These are phyloP conservation scores for Mya arenaria DNA, from an alignment of 1,140 invertebrate genomes.

Conservation along the genomic window DNA sequence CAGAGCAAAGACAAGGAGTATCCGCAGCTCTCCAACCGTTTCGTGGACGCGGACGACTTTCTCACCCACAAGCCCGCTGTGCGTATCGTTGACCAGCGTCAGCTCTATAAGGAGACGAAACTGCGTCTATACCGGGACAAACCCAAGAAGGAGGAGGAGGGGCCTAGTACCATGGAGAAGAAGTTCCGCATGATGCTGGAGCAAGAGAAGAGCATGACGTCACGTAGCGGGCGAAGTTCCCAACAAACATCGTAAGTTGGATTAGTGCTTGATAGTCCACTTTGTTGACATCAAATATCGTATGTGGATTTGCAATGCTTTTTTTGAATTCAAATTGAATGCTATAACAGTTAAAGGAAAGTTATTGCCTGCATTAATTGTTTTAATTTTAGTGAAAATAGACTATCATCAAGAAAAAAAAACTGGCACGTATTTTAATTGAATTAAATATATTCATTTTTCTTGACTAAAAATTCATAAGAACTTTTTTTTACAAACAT, in stretches of 20 bases:
- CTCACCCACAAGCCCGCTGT: slow-evolving; percentile 63
- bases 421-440: too few relatives aligned
- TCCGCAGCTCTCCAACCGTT: slow-evolving; percentile 66
- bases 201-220: slow-evolving; percentile 61
- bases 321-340: too few relatives aligned
- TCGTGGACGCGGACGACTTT: slow-evolving; percentile 59
- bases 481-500: too few relatives aligned
- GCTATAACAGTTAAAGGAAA: too few relatives aligned
- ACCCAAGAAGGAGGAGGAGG: slow-evolving; percentile 62
- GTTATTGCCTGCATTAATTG: too few relatives aligned
- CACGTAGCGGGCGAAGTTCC: slow-evolving; percentile 37
- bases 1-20: slow-evolving; percentile 73
- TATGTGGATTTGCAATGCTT: too few relatives aligned
- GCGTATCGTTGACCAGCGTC: slow-evolving; percentile 75
- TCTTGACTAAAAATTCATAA: too few relatives aligned
- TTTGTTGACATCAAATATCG: too few relatives aligned
- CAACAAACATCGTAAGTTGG: slow-evolving; percentile 43
- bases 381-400: too few relatives aligned
- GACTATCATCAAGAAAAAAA: too few relatives aligned
- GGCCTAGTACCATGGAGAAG: slow-evolving; percentile 69
- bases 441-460: too few relatives aligned
- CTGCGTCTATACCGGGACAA: slow-evolving; percentile 72
- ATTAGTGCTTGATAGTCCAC: background rate
- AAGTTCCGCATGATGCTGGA: slow-evolving; percentile 73
- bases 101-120: slow-evolving; percentile 76